Evolutionary conservation across 2,888 invertebrate species (phyloP).

Genomic region (Anagyrus pseudococci): DNA sequence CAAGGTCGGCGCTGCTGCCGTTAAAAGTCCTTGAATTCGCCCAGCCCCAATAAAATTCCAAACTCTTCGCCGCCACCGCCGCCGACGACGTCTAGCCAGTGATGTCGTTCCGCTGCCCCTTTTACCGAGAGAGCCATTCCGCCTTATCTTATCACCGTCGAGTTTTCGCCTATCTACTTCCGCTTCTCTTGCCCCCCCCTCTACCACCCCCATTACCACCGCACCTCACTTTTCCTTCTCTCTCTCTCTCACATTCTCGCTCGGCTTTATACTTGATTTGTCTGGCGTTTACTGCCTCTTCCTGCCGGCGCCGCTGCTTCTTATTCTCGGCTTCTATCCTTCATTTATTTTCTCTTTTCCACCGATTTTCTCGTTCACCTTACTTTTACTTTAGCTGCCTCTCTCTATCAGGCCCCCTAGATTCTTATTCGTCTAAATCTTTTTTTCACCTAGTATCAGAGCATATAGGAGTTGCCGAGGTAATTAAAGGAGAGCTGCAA

Average conservation of each 20-base stretch:
- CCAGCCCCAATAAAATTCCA: slow-evolving; percentile 32
- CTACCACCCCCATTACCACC: neutral
- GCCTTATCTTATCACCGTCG: slow-evolving; percentile 32
- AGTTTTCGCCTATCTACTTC: slow-evolving; percentile 23
- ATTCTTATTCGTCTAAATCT: slow-evolving; percentile 13
- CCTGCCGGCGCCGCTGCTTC: slow-evolving; percentile 1
- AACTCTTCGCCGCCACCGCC: too few species aligned
- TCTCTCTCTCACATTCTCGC: neutral
- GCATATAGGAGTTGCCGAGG: too few species aligned
- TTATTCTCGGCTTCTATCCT: slow-evolving; percentile 1
- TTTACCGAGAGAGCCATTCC: slow-evolving; percentile 28
- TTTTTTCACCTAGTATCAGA: neutral
- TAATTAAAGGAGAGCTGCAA: too few species aligned
- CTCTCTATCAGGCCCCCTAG: neutral
- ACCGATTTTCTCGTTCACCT: neutral
- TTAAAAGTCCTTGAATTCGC: too few species aligned
- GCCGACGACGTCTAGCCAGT: slow-evolving; percentile 21
- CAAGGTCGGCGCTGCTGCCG: too few species aligned
- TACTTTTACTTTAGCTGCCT: too few species aligned
- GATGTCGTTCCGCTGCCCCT: slow-evolving; percentile 21
- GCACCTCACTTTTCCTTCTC: too few species aligned
- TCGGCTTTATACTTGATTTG: slow-evolving; percentile 31
- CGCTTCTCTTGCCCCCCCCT: neutral
- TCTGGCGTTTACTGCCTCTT: slow-evolving; percentile 16
- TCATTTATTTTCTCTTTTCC: neutral